Percentiles rank a stretch among this genome's conserved stretches.
Conservation (phyloP, 1,140 invertebrate genomes). For the Eufriesea mexicana region DNA sequence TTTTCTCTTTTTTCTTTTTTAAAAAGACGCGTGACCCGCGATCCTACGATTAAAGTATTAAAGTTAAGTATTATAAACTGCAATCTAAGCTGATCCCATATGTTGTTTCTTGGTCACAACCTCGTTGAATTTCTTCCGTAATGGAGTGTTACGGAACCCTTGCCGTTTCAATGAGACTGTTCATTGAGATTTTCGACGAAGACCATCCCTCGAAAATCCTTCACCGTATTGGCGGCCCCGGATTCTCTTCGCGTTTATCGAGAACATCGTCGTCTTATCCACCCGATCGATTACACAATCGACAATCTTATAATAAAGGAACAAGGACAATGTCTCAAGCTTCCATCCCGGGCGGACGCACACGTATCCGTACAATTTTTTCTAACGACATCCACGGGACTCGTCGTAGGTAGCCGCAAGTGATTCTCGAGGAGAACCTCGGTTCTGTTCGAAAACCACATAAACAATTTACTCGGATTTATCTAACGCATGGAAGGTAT, state of each 20-base stretch:
- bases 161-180: slow-evolving; percentile 34
- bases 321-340: slow-evolving; percentile 36
- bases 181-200: slow-evolving; percentile 58
- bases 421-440: slow-evolving; percentile 29
- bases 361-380: slow-evolving; percentile 53
- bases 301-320: slow-evolving; percentile 11
- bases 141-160: slow-evolving; percentile 20
- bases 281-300: background rate
- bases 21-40: slow-evolving; percentile 54
- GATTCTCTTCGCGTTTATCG: slow-evolving; percentile 25
- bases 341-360: slow-evolving; percentile 73
- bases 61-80: slow-evolving; percentile 74
- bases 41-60: slow-evolving; percentile 68
- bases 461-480: slow-evolving; percentile 46
- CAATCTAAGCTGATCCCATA: slow-evolving; percentile 79
- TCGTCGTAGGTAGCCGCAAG: slow-evolving; percentile 32
- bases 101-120: slow-evolving; percentile 79
- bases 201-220: slow-evolving; percentile 37
- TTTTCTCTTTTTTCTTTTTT: background rate
- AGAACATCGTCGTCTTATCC: slow-evolving; percentile 37
- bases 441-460: slow-evolving; percentile 38
- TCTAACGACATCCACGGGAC: slow-evolving; percentile 58
- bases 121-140: slow-evolving; percentile 69
- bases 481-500: slow-evolving; percentile 24
- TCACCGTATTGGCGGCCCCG: slow-evolving; percentile 6